These are phyloP conservation scores for Lypha dubia DNA, from an alignment of 2,888 invertebrate species.

Conservation along the genomic window DNA sequence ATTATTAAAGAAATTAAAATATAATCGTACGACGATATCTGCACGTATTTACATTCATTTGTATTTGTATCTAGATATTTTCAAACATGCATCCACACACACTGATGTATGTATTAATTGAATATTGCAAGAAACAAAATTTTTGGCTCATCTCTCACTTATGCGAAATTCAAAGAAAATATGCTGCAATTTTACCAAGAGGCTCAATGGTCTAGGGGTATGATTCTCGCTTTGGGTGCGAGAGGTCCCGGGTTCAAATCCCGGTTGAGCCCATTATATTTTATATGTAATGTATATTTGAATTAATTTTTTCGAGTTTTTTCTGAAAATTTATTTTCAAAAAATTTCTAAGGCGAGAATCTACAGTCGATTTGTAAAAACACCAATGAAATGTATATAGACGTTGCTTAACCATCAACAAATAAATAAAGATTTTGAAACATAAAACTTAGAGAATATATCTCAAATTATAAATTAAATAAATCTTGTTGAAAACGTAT, in stretches of 20 bases:
- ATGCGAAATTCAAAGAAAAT: not conserved
- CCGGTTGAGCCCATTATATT: slow-evolving; percentile 85
- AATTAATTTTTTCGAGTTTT: too few species aligned
- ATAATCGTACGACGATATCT: not conserved
- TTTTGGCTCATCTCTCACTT: not conserved
- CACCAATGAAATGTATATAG: too few species aligned
- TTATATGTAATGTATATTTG: slow-evolving; percentile 70
- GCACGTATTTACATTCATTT: not conserved
- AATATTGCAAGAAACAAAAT: not conserved
- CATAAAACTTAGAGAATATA: too few species aligned
- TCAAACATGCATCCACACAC: not conserved
- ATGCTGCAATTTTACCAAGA: slow-evolving; percentile 46
- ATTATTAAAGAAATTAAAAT: not conserved
- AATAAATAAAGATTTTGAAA: too few species aligned
- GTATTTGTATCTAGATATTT: not conserved
- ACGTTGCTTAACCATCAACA: too few species aligned
- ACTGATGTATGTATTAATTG: not conserved
- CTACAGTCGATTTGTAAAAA: too few species aligned
- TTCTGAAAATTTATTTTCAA: too few species aligned
- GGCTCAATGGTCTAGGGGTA: slow-evolving; percentile 86
- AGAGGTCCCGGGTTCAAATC: slow-evolving; percentile 87
- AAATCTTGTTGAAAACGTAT: too few species aligned
- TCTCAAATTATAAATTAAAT: too few species aligned
- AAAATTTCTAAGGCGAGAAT: too few species aligned
- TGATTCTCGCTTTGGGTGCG: slow-evolving; percentile 87